Evolutionary conservation across 2,113 vertebrate genomes (phyloP).

Genomic region (Gymnocephalus cernua): DNA sequence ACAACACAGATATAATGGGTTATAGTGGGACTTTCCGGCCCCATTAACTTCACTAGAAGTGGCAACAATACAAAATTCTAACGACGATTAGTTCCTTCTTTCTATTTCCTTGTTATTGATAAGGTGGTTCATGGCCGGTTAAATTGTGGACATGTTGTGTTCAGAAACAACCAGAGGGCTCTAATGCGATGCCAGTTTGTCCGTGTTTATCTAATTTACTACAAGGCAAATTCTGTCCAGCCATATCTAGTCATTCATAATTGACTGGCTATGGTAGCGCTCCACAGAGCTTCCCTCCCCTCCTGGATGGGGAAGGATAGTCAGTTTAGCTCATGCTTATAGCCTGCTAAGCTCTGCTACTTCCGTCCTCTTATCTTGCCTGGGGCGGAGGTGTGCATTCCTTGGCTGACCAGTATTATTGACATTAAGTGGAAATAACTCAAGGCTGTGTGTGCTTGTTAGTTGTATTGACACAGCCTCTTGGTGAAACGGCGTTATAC

Average conservation of each 20-base stretch:
- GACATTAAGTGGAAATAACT: constrained; percentile 28
- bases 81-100: no score
- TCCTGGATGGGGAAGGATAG: constrained; percentile 32
- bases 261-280: not conserved
- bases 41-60: no score
- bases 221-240: not conserved
- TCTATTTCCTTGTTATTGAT: no score
- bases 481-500: constrained; percentile 18
- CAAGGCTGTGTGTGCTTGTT: constrained; percentile 7
- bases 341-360: constrained; percentile 70
- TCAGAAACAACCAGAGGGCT: not conserved
- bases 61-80: no score
- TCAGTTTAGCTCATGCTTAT: constrained; percentile 73
- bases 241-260: constrained; percentile 54
- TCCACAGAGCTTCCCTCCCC: not conserved
- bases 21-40: no score
- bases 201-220: not conserved
- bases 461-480: constrained; percentile 42
- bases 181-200: not conserved
- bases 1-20: no score
- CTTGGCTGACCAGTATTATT: constrained; percentile 16
- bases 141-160: not conserved
- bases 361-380: constrained; percentile 69
- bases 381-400: constrained; percentile 23
- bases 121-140: constrained; percentile 9